Base-by-base conservation (phyloP, 1,140 invertebrate species). In the Temnothorax nylanderi region DNA sequence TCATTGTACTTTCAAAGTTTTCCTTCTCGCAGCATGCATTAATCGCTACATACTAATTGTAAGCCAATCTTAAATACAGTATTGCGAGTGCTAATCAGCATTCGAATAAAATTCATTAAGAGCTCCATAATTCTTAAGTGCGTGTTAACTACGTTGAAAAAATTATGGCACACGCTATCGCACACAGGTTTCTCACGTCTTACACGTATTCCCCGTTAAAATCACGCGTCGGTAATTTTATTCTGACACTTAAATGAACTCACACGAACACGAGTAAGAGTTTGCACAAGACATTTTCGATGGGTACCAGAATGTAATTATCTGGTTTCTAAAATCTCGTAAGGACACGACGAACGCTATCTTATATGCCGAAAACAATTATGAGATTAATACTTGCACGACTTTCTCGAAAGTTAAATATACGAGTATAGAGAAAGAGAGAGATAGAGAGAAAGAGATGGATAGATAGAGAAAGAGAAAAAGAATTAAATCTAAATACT, bases 401-500 rank as follows among this genome's bases (percentile, higher is more conserved):
- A 88, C 72, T 82, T 86, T 49, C 82, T 81, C 75, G 62, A 76
- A 88, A 87, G 67, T 78, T 89, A 89, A 87, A 88, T 87, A 88
- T 56, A 90, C 80, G 87, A 91, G 86, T 90, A 90, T 87, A 87
- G 72, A 77, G 34, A 75, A 7, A 41, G 2, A 58, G 71, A 74
- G 5, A 56, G 49, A 74, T 5, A 75, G 34, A 58, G 5, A 75
- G 34, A 75, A 1, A 75, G 18, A 74, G 18, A 37, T 18, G 34
- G 32, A 37, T 37, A 41, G 62, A 26, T 18, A 74, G 72, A 58
- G 72, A 41, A n/a, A 18, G 87, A 88, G 88, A 90, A 92, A 90
- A 92, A 65, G 78, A 91, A 91, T 89, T 92, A 93, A 87, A 90
- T 91, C 89, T 91, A 93, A 91, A 89, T 91, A 94, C 82, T 76